Evolutionary conservation across 2,888 invertebrate species (phyloP), one percentile per base, ranked within the genome.

Genomic region (Hirtodrosophila cameraria): DNA sequence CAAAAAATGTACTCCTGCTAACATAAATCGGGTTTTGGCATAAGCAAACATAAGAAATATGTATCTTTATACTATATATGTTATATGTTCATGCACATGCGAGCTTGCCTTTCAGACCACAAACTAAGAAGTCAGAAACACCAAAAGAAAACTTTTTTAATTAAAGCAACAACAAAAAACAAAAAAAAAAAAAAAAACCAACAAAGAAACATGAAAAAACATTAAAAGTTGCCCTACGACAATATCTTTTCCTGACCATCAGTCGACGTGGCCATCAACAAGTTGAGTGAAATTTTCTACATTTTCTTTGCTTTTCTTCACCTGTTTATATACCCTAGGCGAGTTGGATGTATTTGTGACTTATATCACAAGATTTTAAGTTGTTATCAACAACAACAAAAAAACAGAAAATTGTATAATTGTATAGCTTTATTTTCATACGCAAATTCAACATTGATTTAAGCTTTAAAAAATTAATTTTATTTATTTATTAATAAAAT

Each of bases 111-210:
- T 39, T 46, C 45, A 50, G 58, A 57, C 55, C 67, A 48, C 54
- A 73, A 73, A 58, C 36, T 13, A 39, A 46, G 33, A 25, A 52
- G 31, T 31, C 49, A 30, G 30, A 15, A 33, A 28, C 35, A 23
- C 13, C 28, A 42, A 63, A 52, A 38, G 28, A 27, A 67, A 75
- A 76, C 59, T 77, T 80, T 80, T 75, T 80, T 77, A 81, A 75
- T 75, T 81, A 74, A 80, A 68, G 33, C 38, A 30, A 55, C 46
- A 53, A 43, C 38, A 53, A 57, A 25, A 31, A n/a, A 46, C 13
- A 12, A 11, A 18, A 41, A 13, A 9, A 13, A 11, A 20, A 30
- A 27, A 4, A 16, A 33, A 63, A 31, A 15, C 41, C 16, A 58
- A n/a, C n/a, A 74, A 80, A 68, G 33, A 35, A 30, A 55, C 46